These are phyloP conservation scores for Manis javanica DNA, from an alignment of 2,797 vertebrate species.

Conservation along the genomic window DNA sequence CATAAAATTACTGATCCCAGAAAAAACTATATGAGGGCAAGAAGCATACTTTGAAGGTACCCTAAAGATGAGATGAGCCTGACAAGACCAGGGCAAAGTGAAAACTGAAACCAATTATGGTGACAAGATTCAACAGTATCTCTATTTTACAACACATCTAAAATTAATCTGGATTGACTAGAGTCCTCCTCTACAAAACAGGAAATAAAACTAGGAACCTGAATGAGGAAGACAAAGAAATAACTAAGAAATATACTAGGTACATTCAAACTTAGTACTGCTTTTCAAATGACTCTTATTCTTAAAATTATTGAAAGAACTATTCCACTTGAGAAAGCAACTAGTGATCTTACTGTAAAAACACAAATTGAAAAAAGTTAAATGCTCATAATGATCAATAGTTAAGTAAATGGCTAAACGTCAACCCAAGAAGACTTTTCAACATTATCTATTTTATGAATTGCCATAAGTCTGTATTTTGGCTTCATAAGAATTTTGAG, in stretches of 20 bases:
- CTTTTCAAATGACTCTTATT: conserved; percentile 31
- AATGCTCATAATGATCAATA: not conserved
- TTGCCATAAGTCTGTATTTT: not conserved
- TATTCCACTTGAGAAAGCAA: conserved; percentile 40
- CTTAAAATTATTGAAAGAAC: conserved; percentile 13
- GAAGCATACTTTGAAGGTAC: not conserved
- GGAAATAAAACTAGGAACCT: conserved; percentile 12
- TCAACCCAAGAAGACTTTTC: not conserved
- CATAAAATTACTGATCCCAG: not conserved
- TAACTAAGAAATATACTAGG: not conserved
- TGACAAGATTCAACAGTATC: not conserved
- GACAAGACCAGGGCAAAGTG: not conserved
- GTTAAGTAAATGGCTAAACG: not conserved
- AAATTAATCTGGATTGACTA: conserved; percentile 20
- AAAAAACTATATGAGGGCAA: not conserved
- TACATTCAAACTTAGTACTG: not conserved
- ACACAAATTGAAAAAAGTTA: not conserved
- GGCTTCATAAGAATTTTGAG: not conserved
- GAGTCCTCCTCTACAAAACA: not conserved
- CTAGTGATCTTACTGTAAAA: not conserved
- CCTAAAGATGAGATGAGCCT: not conserved
- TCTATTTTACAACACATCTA: conserved; percentile 20
- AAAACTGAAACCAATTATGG: not conserved
- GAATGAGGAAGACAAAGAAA: conserved; percentile 9
- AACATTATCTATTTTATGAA: conserved; percentile 5